These are phyloP conservation scores for Littorina saxatilis DNA, from an alignment of 1,140 invertebrate genomes.

Conservation along the genomic window DNA sequence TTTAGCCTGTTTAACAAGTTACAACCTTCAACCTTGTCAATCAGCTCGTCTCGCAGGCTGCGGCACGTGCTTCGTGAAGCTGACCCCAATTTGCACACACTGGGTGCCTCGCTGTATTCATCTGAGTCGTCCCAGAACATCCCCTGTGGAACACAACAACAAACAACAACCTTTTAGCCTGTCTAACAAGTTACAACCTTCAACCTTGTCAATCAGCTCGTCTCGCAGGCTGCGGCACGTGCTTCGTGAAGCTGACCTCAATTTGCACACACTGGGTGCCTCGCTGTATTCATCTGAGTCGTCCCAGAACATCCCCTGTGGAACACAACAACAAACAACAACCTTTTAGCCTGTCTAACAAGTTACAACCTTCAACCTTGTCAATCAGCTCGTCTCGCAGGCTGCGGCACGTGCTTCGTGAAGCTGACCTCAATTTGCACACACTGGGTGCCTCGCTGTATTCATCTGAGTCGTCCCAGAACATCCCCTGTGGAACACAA, in stretches of 20 bases:
- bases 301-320: not conserved
- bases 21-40: too few relatives aligned
- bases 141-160: not conserved
- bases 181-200: too few relatives aligned
- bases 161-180: too few relatives aligned
- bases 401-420: not conserved
- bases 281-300: constrained; percentile 32
- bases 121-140: not conserved
- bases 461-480: constrained; percentile 5
- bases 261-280: not conserved
- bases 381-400: constrained; percentile 32
- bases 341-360: too few relatives aligned
- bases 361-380: too few relatives aligned
- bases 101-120: constrained; percentile 29
- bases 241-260: not conserved
- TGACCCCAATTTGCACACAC: not conserved
- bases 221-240: constrained; percentile 33
- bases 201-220: too few relatives aligned
- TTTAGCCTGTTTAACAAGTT: too few relatives aligned
- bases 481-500: not conserved
- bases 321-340: too few relatives aligned
- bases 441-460: constrained; percentile 30
- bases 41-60: constrained; percentile 33
- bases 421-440: not conserved
- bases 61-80: not conserved